Percentiles rank a stretch among this genome's conserved stretches.
Conservation (phyloP, 1,140 invertebrate genomes). For the Leguminivora glycinivorella region DNA sequence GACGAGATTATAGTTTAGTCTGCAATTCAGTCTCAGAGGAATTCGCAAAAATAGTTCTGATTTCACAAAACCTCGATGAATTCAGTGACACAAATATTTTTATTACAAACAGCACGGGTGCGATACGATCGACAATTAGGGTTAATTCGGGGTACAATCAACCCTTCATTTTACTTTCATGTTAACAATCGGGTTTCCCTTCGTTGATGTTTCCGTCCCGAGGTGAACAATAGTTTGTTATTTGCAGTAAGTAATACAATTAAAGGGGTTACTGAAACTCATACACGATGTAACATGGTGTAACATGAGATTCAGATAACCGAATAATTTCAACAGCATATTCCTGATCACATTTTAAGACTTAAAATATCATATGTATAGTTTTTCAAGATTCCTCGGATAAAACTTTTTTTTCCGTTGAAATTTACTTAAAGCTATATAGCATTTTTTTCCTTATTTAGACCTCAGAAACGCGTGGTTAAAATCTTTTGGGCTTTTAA, state of each 20-base stretch:
- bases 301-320: neutral
- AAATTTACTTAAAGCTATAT: no score
- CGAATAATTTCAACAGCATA: no score
- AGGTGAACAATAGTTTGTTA: neutral
- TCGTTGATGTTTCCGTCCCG: neutral
- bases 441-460: no score
- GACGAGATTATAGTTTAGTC: no score
- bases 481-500: no score
- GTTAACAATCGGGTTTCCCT: neutral
- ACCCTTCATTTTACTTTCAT: slow-evolving; percentile 1
- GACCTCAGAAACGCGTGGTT: no score
- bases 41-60: neutral
- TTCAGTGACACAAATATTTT: neutral
- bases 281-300: no score
- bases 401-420: no score
- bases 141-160: slow-evolving; percentile 3
- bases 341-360: no score
- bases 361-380: no score
- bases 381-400: no score
- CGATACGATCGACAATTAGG: neutral
- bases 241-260: neutral
- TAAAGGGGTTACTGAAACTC: neutral
- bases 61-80: neutral
- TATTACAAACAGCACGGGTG: neutral
- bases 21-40: neutral